These are phyloP conservation scores for Eulithis prunata DNA, from an alignment of 2,888 invertebrate species.

Conservation along the genomic window DNA sequence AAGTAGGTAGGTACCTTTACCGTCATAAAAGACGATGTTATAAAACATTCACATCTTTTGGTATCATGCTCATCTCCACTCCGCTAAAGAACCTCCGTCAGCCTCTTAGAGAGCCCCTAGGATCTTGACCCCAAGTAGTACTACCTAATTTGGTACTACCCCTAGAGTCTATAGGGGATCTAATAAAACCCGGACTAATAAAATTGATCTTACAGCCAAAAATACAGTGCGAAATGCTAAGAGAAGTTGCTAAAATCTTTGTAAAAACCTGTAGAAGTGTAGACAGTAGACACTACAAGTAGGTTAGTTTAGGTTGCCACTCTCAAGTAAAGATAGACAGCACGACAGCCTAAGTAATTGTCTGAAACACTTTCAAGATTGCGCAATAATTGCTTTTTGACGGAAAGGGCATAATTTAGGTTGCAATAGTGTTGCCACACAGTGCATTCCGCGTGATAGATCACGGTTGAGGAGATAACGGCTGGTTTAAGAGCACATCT, in stretches of 20 bases:
- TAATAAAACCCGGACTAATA: no score
- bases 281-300: not conserved
- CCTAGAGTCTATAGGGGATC: no score
- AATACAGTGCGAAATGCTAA: no score
- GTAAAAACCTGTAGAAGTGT: not conserved
- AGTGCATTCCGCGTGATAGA: constrained; percentile 23
- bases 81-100: no score
- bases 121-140: no score
- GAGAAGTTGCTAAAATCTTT: not conserved
- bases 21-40: no score
- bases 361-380: constrained; percentile 34
- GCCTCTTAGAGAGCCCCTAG: no score
- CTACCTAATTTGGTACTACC: no score
- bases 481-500: constrained; percentile 2
- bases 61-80: no score
- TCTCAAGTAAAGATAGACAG: constrained; percentile 3
- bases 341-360: constrained; percentile 18
- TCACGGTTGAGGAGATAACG: constrained; percentile 20
- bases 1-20: not conserved
- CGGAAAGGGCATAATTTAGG: constrained; percentile 36
- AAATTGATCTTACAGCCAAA: no score
- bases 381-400: constrained; percentile 35
- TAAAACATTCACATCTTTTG: no score
- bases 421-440: constrained; percentile 24
- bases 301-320: not conserved